phyloP scores from a whole-genome alignment of 1,140 invertebrate genomes.

The Chironomus tepperi region DNA sequence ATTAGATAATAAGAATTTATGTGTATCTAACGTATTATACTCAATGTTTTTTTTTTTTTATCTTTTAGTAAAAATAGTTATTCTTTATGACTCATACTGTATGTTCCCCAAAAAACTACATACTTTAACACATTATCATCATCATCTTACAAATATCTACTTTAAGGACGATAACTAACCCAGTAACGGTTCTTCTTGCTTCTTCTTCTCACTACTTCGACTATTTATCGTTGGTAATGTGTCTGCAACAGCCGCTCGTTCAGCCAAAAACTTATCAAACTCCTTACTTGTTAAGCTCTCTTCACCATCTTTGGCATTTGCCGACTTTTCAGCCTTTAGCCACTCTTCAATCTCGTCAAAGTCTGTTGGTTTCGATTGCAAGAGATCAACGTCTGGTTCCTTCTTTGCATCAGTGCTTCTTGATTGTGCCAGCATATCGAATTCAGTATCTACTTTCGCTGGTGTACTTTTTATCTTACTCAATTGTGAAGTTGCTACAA shows the following conservation, averaged over 20 bases:
- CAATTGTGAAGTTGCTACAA: conserved; percentile 34
- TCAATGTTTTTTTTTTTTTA: not conserved
- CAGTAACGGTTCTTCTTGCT: conserved; percentile 6
- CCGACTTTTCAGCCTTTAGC: conserved; percentile 46
- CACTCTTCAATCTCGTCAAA: conserved; percentile 92
- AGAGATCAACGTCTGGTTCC: conserved; percentile 22
- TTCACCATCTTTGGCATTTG: conserved; percentile 40
- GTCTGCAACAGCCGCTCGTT: conserved; percentile 76
- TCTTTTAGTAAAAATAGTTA: not conserved
- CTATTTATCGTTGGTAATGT: conserved; percentile 44
- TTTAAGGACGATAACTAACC: not conserved
- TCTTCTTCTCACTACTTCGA: not conserved
- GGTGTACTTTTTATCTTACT: conserved; percentile 35
- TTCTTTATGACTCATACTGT: conserved; percentile 1
- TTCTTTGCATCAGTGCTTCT: conserved; percentile 45
- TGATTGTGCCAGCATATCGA: conserved; percentile 88
- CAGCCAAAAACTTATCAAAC: conserved; percentile 86
- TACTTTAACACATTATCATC: not conserved
- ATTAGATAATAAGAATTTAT: not conserved
- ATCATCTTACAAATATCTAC: no score
- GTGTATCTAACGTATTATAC: not conserved
- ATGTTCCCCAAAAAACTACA: not conserved
- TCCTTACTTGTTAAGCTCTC: conserved; percentile 78
- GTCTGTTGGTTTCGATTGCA: conserved; percentile 64
- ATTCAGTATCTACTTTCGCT: conserved; percentile 56